Evolutionary conservation across 2,113 vertebrate species (phyloP).

Genomic region (Geococcyx californianus): DNA sequence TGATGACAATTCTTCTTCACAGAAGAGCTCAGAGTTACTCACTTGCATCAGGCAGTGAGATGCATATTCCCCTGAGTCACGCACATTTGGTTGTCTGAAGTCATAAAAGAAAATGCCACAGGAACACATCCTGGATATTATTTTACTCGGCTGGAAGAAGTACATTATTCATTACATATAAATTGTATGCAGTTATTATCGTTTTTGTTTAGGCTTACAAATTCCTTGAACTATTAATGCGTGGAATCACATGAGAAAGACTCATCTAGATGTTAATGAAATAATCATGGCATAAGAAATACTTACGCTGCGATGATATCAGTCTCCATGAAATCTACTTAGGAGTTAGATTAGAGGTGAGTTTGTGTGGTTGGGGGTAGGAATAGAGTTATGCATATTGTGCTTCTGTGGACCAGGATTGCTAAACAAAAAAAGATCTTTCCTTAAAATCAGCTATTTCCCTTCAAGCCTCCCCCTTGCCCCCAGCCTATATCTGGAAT

Average conservation of each 20-base stretch:
- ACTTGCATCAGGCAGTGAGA: neutral
- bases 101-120: slow-evolving; percentile 30
- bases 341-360: neutral
- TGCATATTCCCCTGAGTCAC: neutral
- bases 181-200: neutral
- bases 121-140: neutral
- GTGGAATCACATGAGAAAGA: neutral
- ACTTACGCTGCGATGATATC: neutral
- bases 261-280: slow-evolving; percentile 16
- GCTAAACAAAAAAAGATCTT: neutral
- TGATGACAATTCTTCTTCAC: neutral
- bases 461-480: neutral
- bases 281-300: neutral
- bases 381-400: neutral
- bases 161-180: neutral
- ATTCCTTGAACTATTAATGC: neutral
- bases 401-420: neutral
- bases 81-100: neutral
- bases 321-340: neutral
- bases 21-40: slow-evolving; percentile 29
- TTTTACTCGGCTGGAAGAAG: neutral
- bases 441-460: neutral
- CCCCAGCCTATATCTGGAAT: neutral
- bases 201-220: slow-evolving; percentile 9
- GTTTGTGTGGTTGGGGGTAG: neutral